A percentile compares a stretch with the other conserved stretches of the same genome.
Evolutionary conservation across 2,888 invertebrate species (phyloP).

Genomic region (Caenorhabditis zanzibari): DNA sequence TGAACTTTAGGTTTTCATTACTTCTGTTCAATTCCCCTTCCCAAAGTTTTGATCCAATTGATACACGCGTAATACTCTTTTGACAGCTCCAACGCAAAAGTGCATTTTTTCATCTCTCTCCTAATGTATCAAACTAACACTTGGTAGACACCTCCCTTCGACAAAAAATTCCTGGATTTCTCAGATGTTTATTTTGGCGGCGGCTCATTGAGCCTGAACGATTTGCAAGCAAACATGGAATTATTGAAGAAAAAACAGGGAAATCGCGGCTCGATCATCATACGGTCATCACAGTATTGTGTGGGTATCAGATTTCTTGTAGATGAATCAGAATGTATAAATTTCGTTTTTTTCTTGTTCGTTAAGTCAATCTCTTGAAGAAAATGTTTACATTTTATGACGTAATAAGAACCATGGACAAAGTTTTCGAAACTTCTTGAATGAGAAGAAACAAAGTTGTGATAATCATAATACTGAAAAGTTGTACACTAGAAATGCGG

Average conservation of each 20-base stretch:
- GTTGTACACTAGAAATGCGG: background rate
- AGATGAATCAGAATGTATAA: slow-evolving; percentile 33
- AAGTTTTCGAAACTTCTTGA: background rate
- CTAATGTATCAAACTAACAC: slow-evolving; percentile 52
- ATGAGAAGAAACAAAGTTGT: background rate
- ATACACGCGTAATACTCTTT: slow-evolving; percentile 12
- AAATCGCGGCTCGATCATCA: slow-evolving; percentile 51
- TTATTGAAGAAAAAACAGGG: slow-evolving; percentile 24
- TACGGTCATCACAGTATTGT: slow-evolving; percentile 41
- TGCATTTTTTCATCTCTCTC: slow-evolving; percentile 28
- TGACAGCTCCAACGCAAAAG: slow-evolving; percentile 54
- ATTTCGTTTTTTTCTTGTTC: slow-evolving; percentile 5
- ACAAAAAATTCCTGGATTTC: slow-evolving; percentile 41
- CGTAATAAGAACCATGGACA: slow-evolving; percentile 16
- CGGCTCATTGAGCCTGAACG: slow-evolving; percentile 56
- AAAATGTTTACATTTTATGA: slow-evolving; percentile 54
- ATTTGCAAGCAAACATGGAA: slow-evolving; percentile 48
- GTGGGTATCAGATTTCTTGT: slow-evolving; percentile 49
- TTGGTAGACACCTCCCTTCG: background rate
- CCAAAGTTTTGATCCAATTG: slow-evolving; percentile 18
- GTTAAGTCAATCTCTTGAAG: background rate
- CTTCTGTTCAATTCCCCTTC: background rate
- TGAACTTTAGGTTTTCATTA: too few species aligned
- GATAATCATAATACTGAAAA: background rate
- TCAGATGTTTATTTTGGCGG: slow-evolving; percentile 50